phyloP scores from a whole-genome alignment of 2,113 vertebrate species.

The Rafetus swinhoei region DNA sequence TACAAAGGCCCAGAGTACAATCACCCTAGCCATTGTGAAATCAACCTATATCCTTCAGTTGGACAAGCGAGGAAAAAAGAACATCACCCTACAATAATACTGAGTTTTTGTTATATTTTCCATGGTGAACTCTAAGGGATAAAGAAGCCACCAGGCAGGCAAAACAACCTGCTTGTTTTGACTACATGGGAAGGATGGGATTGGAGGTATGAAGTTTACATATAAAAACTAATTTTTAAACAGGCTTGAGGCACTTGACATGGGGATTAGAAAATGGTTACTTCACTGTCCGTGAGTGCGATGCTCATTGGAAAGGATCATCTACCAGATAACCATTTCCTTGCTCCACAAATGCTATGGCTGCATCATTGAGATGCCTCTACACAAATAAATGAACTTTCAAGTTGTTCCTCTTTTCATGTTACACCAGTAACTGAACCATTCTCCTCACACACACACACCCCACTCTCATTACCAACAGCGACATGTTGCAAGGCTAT shows the following conservation, averaged over 20 bases:
- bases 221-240: neutral
- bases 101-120: neutral
- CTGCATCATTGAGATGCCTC: neutral
- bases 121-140: neutral
- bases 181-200: neutral
- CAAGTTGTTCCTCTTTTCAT: conserved; percentile 23
- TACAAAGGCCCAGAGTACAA: neutral
- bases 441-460: neutral
- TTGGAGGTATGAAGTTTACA: neutral
- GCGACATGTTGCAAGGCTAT: neutral
- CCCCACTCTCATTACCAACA: neutral
- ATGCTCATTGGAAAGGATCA: neutral
- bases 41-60: neutral
- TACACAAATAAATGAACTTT: conserved; percentile 25
- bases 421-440: conserved; percentile 28
- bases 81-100: neutral
- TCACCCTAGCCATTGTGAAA: neutral
- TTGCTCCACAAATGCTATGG: too few species aligned
- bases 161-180: neutral
- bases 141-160: neutral
- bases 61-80: neutral
- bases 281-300: neutral
- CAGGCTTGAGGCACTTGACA: neutral
- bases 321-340: neutral
- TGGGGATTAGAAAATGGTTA: neutral